A percentile compares a stretch with the other conserved stretches of the same genome.
These are phyloP conservation scores for Eurystomus gularis DNA, from an alignment of 2,113 vertebrate genomes.

Conservation along the genomic window DNA sequence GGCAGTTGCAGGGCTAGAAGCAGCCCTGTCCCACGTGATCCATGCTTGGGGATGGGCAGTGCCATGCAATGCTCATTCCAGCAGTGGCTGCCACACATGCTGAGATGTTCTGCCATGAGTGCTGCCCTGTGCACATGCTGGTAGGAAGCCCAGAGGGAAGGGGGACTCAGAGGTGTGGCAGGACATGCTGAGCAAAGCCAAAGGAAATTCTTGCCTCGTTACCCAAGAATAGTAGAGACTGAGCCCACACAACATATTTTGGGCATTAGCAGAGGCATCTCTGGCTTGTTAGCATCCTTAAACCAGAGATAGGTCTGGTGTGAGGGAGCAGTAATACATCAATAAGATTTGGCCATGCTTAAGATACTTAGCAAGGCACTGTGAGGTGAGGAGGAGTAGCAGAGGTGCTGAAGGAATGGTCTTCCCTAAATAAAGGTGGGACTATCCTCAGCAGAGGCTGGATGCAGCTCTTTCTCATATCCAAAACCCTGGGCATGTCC, in stretches of 20 bases:
- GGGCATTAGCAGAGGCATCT: not conserved
- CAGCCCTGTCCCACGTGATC: rapidly evolving
- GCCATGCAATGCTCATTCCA: rapidly evolving
- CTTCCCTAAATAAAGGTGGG: not conserved
- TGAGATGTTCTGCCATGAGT: not conserved
- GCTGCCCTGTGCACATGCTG: rapidly evolving
- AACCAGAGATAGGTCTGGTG: not conserved
- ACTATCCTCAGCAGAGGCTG: not conserved
- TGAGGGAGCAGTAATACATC: not conserved
- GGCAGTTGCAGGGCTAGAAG: not conserved
- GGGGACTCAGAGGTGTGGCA: not conserved
- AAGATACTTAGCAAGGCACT: not conserved
- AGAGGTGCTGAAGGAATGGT: not conserved
- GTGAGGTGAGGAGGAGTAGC: not conserved
- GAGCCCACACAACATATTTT: not conserved
- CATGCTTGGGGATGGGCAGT: not conserved
- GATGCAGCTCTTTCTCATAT: not conserved
- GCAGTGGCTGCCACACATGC: not conserved
- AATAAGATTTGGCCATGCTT: not conserved
- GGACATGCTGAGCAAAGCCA: not conserved
- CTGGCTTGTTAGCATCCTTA: not conserved
- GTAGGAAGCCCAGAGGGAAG: not conserved
- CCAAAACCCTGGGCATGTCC: not conserved
- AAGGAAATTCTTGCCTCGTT: not conserved
- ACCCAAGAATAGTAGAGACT: not conserved